Base-by-base conservation (phyloP, 2,888 invertebrate species). In the Polylopha cassiicola region DNA sequence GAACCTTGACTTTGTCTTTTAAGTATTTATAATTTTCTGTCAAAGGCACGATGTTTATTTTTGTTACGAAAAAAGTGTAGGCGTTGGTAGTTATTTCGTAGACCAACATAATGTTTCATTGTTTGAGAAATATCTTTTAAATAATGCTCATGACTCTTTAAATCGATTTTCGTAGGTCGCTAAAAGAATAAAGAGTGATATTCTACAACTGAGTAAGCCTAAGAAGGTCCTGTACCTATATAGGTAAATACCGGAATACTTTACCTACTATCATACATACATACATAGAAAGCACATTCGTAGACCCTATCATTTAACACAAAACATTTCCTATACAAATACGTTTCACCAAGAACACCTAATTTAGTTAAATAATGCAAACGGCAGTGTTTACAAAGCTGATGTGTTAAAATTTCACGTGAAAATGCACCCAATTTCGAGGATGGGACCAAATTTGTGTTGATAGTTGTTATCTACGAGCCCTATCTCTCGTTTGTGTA, bases 381-480 rank as follows among this genome's bases (percentile, higher is more conserved):
- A 52, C 48, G 58, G 61, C 51, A 48, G 55, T 69, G 60, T 67
- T 70, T 67, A 65, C 66, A 67, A 65, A 63, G 63, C 61, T 53
- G 54, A 61, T 59, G 62, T 68, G 73, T 78, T 72, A 69, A 73
- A 81, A 80, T 77, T 71, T 77, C 63, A 66, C 70, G 63, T 72
- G 65, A 67, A 79, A 81, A 73, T 78, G 76, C 73, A 75, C 68
- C 80, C 79, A 80, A 81, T 82, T 82, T 78, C 62, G 64, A 60
- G 74, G 66, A 78, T 77, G 73, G 68, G 70, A 72, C 72, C 72
- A 67, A 80, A 80, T 82, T 79, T 79, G 76, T 72, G 73, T 73
- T 68, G 70, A 78, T 76, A 74, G 66, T 72, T 67, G 66, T 73
- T 84, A 82, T 82, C 81, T 73, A 48, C 58, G 59, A 61, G 58